A percentile compares a stretch with the other conserved stretches of the same genome.
Evolutionary conservation across 2,113 vertebrate genomes (phyloP).

Genomic region (Stictonetta naevosa): DNA sequence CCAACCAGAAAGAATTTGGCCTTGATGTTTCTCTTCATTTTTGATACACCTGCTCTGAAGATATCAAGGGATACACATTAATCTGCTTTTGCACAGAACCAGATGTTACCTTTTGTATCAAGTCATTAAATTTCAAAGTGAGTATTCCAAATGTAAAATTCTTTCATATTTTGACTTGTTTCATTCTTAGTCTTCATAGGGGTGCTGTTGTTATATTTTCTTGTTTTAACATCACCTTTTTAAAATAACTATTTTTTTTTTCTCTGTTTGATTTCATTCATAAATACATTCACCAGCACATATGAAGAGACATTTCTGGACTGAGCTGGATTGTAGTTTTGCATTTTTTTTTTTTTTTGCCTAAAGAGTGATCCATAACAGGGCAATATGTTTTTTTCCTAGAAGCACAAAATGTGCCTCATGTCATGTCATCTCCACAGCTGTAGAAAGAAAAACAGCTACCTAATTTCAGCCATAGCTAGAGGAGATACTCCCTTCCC

Average conservation of each 20-base stretch:
- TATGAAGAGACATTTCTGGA: neutral
- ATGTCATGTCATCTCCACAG: neutral
- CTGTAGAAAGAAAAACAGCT: neutral
- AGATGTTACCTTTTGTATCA: conserved; percentile 28
- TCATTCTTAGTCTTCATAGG: neutral
- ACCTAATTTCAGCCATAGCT: neutral
- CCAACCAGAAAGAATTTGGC: neutral
- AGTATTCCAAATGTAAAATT: neutral
- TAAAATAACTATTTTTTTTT: neutral
- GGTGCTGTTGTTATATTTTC: neutral
- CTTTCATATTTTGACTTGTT: neutral
- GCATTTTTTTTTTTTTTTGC: neutral
- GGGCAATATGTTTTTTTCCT: neutral
- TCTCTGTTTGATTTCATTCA: neutral
- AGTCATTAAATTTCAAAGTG: conserved; percentile 17
- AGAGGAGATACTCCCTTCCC: neutral
- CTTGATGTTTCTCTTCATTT: conserved; percentile 26
- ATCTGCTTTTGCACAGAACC: conserved; percentile 4
- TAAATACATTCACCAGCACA: neutral
- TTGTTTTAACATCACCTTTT: neutral
- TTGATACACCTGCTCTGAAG: conserved; percentile 12
- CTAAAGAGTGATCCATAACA: neutral
- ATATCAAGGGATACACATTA: conserved; percentile 32
- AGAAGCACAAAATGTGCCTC: neutral
- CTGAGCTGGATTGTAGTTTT: neutral